Evolutionary conservation across 2,113 vertebrate genomes (phyloP).

Genomic region (Boleophthalmus pectinirostris): DNA sequence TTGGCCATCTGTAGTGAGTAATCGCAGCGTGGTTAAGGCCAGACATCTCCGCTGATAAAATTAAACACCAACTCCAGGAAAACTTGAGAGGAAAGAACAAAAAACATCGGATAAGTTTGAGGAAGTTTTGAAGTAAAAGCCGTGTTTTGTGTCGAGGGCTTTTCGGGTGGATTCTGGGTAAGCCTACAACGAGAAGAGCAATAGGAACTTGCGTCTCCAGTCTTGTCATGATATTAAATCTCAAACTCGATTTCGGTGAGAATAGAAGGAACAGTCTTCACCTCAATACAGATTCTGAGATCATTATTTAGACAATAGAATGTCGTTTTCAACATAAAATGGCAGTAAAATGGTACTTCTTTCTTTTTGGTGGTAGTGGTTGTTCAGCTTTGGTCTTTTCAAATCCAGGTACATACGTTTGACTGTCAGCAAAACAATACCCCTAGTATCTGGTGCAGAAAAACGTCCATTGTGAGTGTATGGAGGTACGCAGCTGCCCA

Average conservation of each 20-base stretch:
- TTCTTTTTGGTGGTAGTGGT: slow-evolving; percentile 40
- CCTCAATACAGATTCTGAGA: no score
- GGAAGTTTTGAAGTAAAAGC: slow-evolving; percentile 33
- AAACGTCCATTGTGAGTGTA: slow-evolving; percentile 44
- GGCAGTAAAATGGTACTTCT: no score
- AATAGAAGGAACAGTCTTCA: no score
- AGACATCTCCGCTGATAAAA: slow-evolving; percentile 50
- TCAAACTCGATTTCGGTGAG: no score
- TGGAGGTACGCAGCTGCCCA: slow-evolving; percentile 62
- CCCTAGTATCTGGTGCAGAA: slow-evolving; percentile 44
- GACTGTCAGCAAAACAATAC: slow-evolving; percentile 64
- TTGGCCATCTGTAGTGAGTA: slow-evolving; percentile 59
- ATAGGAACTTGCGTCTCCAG: slow-evolving; percentile 34
- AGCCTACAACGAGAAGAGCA: slow-evolving; percentile 30
- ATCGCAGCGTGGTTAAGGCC: slow-evolving; percentile 46
- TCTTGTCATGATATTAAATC: no score
- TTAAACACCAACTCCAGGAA: slow-evolving; percentile 46
- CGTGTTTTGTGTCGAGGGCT: slow-evolving; percentile 42
- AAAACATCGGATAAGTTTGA: slow-evolving; percentile 40
- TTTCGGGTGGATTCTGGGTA: slow-evolving; percentile 24
- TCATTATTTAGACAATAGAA: no score
- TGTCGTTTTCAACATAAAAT: no score
- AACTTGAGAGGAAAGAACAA: slow-evolving; percentile 19
- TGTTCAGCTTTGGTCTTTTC: slow-evolving; percentile 62
- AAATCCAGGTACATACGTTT: slow-evolving; percentile 47